phyloP scores from a whole-genome alignment of 23 tunicate genomes.

The Ascidia mentula region DNA sequence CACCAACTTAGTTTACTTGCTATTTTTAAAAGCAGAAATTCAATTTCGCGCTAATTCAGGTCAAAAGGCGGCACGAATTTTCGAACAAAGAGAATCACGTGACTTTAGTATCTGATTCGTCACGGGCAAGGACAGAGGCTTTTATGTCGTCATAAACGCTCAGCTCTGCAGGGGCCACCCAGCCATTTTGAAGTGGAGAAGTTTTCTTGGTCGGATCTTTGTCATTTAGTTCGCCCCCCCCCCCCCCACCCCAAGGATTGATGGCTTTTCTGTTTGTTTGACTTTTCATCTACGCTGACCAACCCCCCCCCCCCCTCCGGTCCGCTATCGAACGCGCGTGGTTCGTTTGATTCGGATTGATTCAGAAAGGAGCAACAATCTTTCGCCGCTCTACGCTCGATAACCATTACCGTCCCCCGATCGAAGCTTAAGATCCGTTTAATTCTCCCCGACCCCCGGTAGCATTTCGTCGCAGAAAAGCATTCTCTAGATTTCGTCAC shows the following conservation, averaged over 20 bases:
- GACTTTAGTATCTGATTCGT: background rate
- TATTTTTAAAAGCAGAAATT: too few relatives aligned
- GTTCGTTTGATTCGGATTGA: background rate
- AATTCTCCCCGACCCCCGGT: background rate
- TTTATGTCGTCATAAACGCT: background rate
- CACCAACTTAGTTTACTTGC: too few relatives aligned
- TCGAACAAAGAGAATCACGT: background rate
- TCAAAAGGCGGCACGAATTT: background rate
- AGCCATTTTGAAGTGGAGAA: background rate
- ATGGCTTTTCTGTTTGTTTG: background rate
- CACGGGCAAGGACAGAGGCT: background rate
- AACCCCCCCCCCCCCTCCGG: too few relatives aligned
- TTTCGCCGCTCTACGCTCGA: conserved; percentile 6
- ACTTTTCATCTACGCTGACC: background rate
- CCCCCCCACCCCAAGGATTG: background rate
- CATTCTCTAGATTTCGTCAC: background rate
- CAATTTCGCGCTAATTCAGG: background rate
- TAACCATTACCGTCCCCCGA: conserved; percentile 7
- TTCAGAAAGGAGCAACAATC: conserved; percentile 9
- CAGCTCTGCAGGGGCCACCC: background rate
- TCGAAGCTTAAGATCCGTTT: background rate
- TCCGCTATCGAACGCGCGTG: background rate
- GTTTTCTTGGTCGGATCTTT: background rate
- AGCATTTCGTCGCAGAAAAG: background rate
- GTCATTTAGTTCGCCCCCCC: background rate